A percentile compares a stretch with the other conserved stretches of the same genome.
Conservation (phyloP, 2,797 vertebrate genomes). For the Bufotes viridis region DNA sequence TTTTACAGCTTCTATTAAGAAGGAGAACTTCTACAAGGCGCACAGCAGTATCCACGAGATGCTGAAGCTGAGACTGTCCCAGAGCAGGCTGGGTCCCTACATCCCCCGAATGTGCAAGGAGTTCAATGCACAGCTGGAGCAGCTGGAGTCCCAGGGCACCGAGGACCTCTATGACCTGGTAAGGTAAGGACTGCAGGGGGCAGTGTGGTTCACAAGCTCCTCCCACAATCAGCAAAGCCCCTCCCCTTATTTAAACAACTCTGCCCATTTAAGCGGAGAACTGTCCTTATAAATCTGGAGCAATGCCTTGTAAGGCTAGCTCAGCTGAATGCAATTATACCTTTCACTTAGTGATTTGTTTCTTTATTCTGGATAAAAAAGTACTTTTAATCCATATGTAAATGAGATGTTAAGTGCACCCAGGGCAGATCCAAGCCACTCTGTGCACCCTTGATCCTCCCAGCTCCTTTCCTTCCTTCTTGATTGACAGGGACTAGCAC, state of each 20-base stretch:
- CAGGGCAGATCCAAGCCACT: no score
- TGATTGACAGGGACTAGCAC: no score
- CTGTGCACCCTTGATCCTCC: no score
- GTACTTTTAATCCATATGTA: no score
- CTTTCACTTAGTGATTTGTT: no score
- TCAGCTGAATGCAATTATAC: no score
- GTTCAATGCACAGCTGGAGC: slow-evolving; percentile 73
- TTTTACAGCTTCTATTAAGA: slow-evolving; percentile 76
- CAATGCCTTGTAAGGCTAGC: no score
- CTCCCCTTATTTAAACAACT: not conserved
- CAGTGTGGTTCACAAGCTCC: not conserved
- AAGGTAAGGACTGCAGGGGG: slow-evolving; percentile 70
- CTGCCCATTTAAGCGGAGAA: not conserved
- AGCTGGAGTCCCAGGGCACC: slow-evolving; percentile 70
- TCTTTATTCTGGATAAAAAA: no score
- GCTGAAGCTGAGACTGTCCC: slow-evolving; percentile 77
- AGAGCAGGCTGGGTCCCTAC: slow-evolving; percentile 70
- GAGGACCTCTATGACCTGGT: slow-evolving; percentile 73
- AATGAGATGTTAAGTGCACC: no score
- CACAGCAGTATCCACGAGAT: slow-evolving; percentile 72
- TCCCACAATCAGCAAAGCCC: not conserved
- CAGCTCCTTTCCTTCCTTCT: no score
- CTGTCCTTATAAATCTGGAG: not conserved
- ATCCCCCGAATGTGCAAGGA: slow-evolving; percentile 71
- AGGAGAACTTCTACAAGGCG: slow-evolving; percentile 77